phyloP scores from a whole-genome alignment of 2,113 vertebrate species.

The Pipa parva region DNA sequence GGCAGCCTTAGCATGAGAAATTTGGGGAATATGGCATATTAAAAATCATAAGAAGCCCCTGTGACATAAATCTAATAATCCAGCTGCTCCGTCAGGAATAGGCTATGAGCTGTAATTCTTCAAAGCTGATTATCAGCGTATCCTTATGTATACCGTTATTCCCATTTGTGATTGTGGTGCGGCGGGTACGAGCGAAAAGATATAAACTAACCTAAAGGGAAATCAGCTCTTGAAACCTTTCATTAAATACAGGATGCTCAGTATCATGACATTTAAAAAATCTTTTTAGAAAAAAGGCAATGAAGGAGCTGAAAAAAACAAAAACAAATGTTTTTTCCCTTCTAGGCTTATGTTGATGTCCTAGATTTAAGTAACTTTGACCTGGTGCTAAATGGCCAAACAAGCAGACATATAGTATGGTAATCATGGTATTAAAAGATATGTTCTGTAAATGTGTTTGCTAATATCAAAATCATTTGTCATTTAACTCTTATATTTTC shows the following conservation, averaged over 20 bases:
- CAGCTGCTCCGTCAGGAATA: slow-evolving; percentile 70
- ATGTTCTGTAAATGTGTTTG: too few species aligned
- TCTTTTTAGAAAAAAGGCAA: slow-evolving; percentile 60
- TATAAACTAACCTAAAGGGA: slow-evolving; percentile 73
- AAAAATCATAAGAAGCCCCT: slow-evolving; percentile 61
- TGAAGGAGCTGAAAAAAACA: slow-evolving; percentile 12
- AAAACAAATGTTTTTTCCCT: neutral
- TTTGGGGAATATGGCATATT: slow-evolving; percentile 70
- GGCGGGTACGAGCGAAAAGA: slow-evolving; percentile 71
- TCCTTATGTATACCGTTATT: slow-evolving; percentile 71
- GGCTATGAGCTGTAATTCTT: slow-evolving; percentile 64
- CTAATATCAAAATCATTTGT: too few species aligned
- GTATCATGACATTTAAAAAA: slow-evolving; percentile 67
- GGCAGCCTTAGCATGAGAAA: slow-evolving; percentile 71
- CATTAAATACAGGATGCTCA: slow-evolving; percentile 74
- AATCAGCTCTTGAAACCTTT: slow-evolving; percentile 73
- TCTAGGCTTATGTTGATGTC: neutral
- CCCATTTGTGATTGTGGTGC: slow-evolving; percentile 65
- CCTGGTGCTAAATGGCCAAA: neutral
- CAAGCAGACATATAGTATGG: too few species aligned
- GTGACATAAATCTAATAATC: slow-evolving; percentile 78
- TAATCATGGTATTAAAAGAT: too few species aligned
- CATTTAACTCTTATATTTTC: too few species aligned
- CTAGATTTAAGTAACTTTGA: neutral
- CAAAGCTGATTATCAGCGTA: slow-evolving; percentile 73